Base-by-base conservation (phyloP, 2,888 invertebrate species). In the Macroteleia sp. region DNA sequence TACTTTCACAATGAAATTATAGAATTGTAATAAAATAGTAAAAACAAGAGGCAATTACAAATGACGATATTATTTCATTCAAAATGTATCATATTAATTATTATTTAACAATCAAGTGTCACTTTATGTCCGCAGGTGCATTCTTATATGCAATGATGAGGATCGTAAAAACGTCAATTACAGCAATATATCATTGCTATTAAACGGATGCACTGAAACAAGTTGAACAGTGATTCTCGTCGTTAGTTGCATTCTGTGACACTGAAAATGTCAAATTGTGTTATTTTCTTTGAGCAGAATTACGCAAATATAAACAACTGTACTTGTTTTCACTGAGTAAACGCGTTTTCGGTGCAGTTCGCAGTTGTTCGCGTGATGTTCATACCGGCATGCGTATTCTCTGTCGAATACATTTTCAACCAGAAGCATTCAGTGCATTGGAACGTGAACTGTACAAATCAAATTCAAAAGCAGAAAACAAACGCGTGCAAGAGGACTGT, bases 391-490 rank as follows among this genome's bases (percentile, higher is more conserved):
- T 30, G 28, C 28, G 50, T 50, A 50, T 50, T 50, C 50, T n/a
- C 50, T 16, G 17, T 30, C 17, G 32, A 50, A 50, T 50, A 19
- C 12, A 50, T 50, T 32, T 32, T 16, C 17, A 6, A 32, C 25
- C 32, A 50, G 50, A 50, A 50, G 30, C 30, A 25, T 48, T n/a
- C 22, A 1, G 14, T 14, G 48, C 48, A 48, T 25, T 28, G 14
- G 9, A 28, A 48, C 48, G 48, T 48, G 16, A 48, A 48, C 30
- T 48, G 48, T 48, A 48, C 48, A 48, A 48, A 48, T 48, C 48
- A 48, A 48, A 48, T 48, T 48, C 48, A 48, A 48, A 48, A 25
- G 48, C 48, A 28, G 48, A 28, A 48, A 48, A 48, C 48, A 28
- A 25, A 28, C 22, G 41, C 41, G 41, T 9, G 19, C 41, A 19